A percentile compares a stretch with the other conserved stretches of the same genome.
These are phyloP conservation scores for Sus scrofa DNA, from an alignment of 2,113 vertebrate species.

Conservation along the genomic window T2T-Sscrofa CM000821.6:9490001-9490500, in stretches of 20 bases:
- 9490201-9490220: neutral
- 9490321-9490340: accelerated
- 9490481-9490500: neutral
- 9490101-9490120: accelerated
- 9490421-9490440: neutral
- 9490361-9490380: neutral
- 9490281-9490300: no score
- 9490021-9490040: neutral
- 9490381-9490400: neutral
- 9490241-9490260: accelerated
- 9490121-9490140: accelerated
- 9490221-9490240: accelerated
- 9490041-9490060: no score
- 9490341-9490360: neutral
- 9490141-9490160: neutral
- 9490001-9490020: neutral
- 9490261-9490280: neutral
- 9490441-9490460: neutral
- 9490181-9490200: neutral
- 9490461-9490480: neutral
- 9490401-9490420: neutral
- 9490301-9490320: neutral
- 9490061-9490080: accelerated
- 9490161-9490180: accelerated
- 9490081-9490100: neutral